These are phyloP conservation scores for Raillietiella orientalis DNA, from an alignment of 2,888 invertebrate genomes.

Conservation along the genomic window DNA sequence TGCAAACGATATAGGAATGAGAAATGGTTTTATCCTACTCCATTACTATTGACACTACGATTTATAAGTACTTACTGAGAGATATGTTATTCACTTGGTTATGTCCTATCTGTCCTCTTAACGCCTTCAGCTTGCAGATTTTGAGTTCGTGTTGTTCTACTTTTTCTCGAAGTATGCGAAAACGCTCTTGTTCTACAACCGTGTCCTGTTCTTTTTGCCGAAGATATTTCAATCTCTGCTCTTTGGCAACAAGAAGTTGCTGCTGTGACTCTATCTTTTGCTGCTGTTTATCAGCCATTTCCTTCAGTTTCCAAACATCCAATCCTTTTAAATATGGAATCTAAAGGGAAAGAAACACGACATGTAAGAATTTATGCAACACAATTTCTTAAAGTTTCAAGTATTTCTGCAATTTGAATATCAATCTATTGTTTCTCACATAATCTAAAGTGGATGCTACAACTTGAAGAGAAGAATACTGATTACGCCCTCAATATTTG, in stretches of 20 bases:
- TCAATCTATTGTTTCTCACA: no score
- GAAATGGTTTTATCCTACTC: no score
- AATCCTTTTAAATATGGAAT: conserved; percentile 14
- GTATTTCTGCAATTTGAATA: no score
- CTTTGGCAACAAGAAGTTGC: conserved; percentile 60
- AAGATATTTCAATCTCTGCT: conserved; percentile 67
- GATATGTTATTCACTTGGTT: conserved; percentile 61
- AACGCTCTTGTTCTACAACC: conserved; percentile 55
- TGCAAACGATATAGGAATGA: no score
- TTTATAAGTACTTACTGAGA: conserved; percentile 36
- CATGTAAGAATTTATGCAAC: no score
- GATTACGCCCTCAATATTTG: no score
- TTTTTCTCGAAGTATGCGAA: conserved; percentile 54
- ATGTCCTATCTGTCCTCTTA: conserved; percentile 73
- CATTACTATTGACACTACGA: no score
- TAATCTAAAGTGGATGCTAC: no score
- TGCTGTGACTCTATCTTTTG: conserved; percentile 91
- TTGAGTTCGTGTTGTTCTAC: conserved; percentile 85
- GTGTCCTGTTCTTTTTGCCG: conserved; percentile 36
- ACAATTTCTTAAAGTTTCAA: no score
- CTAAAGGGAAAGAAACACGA: conserved; percentile 11
- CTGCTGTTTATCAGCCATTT: conserved; percentile 90
- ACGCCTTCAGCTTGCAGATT: conserved; percentile 55
- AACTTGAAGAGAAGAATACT: no score
- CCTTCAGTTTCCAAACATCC: conserved; percentile 62